These are phyloP conservation scores for Perca fluviatilis DNA, from an alignment of 2,113 vertebrate species.

Conservation along the genomic window DNA sequence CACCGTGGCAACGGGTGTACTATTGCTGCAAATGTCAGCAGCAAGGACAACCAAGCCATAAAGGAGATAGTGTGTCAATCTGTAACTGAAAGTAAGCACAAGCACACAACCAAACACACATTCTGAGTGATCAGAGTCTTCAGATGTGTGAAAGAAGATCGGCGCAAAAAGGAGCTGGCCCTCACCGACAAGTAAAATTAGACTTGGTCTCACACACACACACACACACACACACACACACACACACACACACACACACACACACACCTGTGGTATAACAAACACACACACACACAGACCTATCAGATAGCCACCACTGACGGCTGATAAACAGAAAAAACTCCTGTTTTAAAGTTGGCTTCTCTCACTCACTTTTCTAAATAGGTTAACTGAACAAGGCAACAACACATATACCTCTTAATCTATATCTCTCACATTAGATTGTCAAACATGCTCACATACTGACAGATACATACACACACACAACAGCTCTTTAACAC, in stretches of 20 bases:
- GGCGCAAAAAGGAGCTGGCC: slow-evolving; percentile 42
- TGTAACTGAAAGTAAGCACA: slow-evolving; percentile 49
- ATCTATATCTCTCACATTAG: background rate
- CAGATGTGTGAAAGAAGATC: slow-evolving; percentile 62
- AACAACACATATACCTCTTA: background rate
- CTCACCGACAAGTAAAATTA: slow-evolving; percentile 59
- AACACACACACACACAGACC: slow-evolving; percentile 22
- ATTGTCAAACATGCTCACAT: slow-evolving; percentile 10
- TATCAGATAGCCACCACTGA: slow-evolving; percentile 1
- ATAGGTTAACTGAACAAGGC: background rate
- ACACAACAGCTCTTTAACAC: slow-evolving; percentile 19
- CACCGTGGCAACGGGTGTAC: slow-evolving; percentile 59
- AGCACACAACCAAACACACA: slow-evolving; percentile 25
- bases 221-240: slow-evolving; percentile 17
- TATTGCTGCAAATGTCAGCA: slow-evolving; percentile 58
- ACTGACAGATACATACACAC: background rate
- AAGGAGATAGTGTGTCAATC: slow-evolving; percentile 56
- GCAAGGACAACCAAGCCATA: slow-evolving; percentile 57
- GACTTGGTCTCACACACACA: slow-evolving; percentile 9
- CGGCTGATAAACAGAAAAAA: slow-evolving; percentile 1
- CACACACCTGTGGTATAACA: slow-evolving; percentile 46
- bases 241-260: slow-evolving; percentile 24
- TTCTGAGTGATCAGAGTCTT: slow-evolving; percentile 33
- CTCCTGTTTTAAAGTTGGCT: background rate
- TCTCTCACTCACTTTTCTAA: slow-evolving; percentile 3